Base-by-base conservation (phyloP, 1,140 invertebrate species). In the Drosophila bipectinata region DNA sequence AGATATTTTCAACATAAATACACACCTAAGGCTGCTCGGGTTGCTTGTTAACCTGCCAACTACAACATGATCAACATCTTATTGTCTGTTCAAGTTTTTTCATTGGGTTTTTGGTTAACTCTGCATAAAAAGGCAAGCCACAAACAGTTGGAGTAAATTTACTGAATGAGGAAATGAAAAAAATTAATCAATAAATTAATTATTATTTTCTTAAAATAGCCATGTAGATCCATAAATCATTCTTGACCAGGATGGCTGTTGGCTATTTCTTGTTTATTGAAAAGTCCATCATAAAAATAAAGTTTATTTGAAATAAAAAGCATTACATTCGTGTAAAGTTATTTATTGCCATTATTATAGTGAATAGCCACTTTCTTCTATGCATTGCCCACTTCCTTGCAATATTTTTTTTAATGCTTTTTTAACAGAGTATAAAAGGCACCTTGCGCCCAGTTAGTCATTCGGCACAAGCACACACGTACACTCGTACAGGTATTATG, bases 391-490 rank as follows among this genome's bases (percentile, higher is more conserved):
- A 47, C 63, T 56, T 55, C 26, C 66, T 18, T 49, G 30, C 51
- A 24, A n/a, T 15, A 51, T 30, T 69, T 69, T 68, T 7, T 28
- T 28, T 28, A 69, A 69, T 73, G 69, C 30, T 55, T 73, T 73
- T 72, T 72, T 53, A 72, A 72, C 39, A 61, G 52, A 72, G 67
- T 60, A 72, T 78, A 79, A 82, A 82, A 87, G 83, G 48, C 82
- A 87, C 82, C 83, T 87, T 87, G 83, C 82, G 84, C 82, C 77
- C 74, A 87, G 81, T 85, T 85, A 85, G 81, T 85, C 82, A 85
- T 85, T 78, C 72, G 72, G 69, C 54, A 80, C 55, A 60, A 10
- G 56, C 32, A 30, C 52, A 69, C 73, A 47, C 15, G 55, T 26
- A 51, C 32, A 44, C 24, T 1, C 1, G 26, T 24, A 15, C 51